Percentiles rank a stretch among this genome's conserved stretches.
These are phyloP conservation scores for Drosophila multiciliata DNA, from an alignment of 2,888 invertebrate species.

Conservation along the genomic window DNA sequence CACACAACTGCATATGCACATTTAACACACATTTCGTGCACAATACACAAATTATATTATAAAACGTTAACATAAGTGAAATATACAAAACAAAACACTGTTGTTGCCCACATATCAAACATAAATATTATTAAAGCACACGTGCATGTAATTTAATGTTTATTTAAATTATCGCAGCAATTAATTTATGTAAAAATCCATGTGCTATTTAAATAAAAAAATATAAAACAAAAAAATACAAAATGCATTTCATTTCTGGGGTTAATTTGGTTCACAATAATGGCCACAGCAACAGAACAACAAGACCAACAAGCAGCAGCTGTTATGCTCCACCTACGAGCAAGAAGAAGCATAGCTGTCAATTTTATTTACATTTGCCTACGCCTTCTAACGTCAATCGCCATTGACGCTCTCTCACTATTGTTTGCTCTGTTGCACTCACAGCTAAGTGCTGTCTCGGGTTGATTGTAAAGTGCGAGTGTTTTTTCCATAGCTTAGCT, in stretches of 20 bases:
- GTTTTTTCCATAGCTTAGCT: conserved; percentile 7
- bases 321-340: conserved; percentile 53
- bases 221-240: conserved; percentile 27
- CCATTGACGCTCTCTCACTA: conserved; percentile 56
- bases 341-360: conserved; percentile 38
- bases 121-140: conserved; percentile 23
- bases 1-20: conserved; percentile 30
- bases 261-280: conserved; percentile 19
- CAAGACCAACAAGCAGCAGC: conserved; percentile 6
- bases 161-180: conserved; percentile 70
- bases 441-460: conserved; percentile 11
- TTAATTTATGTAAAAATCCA: conserved; percentile 72
- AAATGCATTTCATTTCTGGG: background rate
- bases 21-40: conserved; percentile 47
- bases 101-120: conserved; percentile 47
- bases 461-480: conserved; percentile 22
- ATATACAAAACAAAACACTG: conserved; percentile 2
- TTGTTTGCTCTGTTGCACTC: conserved; percentile 62
- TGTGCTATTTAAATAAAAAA: conserved; percentile 74
- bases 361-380: conserved; percentile 44
- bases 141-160: conserved; percentile 47
- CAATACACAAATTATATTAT: conserved; percentile 27
- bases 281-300: background rate
- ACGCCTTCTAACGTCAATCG: conserved; percentile 53
- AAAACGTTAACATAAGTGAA: conserved; percentile 25